Conservation (phyloP, 2,888 invertebrate genomes). For the Habrosyne pyritoides region DNA sequence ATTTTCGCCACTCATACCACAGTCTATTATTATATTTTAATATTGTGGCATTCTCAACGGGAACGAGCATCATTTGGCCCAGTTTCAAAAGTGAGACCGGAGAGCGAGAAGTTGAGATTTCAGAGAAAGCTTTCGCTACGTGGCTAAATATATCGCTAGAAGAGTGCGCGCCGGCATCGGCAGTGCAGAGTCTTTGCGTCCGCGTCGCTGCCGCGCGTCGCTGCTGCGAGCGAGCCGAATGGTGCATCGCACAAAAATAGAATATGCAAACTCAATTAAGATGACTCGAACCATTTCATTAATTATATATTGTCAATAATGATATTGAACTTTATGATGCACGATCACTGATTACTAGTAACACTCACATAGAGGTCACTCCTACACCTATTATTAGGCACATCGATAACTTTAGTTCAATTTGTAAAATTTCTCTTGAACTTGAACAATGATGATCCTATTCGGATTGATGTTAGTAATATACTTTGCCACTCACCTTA, state of each 20-base stretch:
- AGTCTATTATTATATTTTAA: conserved; percentile 81
- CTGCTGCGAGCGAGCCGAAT: conserved; percentile 30
- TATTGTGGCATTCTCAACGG: conserved; percentile 81
- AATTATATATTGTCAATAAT: conserved; percentile 28
- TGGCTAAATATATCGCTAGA: conserved; percentile 71
- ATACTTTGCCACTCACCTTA: not conserved
- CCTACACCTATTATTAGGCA: not conserved
- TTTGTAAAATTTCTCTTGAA: not conserved
- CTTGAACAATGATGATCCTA: not conserved
- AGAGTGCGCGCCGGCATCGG: conserved; percentile 37
- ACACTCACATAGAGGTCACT: not conserved
- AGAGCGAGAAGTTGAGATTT: conserved; percentile 78
- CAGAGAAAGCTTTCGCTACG: conserved; percentile 77
- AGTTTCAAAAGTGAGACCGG: conserved; percentile 81
- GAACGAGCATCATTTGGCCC: conserved; percentile 81
- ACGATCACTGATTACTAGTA: conserved; percentile 7
- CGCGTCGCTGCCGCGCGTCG: conserved; percentile 23
- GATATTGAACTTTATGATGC: conserved; percentile 42
- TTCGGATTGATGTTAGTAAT: no score
- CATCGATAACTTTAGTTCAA: not conserved
- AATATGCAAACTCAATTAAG: conserved; percentile 45
- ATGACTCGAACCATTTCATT: conserved; percentile 32
- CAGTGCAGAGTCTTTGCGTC: conserved; percentile 28
- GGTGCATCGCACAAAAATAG: conserved; percentile 64
- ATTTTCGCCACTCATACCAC: conserved; percentile 74